A percentile compares a stretch with the other conserved stretches of the same genome.
These are phyloP conservation scores for Allophyes oxyacanthae DNA, from an alignment of 2,888 invertebrate genomes.

Conservation along the genomic window DNA sequence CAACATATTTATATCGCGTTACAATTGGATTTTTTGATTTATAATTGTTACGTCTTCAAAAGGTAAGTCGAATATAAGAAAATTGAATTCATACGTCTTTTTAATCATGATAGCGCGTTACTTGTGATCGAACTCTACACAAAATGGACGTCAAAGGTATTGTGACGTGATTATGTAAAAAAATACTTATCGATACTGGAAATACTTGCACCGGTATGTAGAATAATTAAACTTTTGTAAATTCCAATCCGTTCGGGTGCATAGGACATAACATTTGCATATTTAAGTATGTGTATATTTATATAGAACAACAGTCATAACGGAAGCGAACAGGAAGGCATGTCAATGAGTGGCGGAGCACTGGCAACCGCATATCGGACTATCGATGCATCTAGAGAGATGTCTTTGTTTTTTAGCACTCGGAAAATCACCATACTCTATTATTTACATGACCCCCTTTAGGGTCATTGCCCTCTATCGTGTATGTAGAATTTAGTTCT, in stretches of 20 bases:
- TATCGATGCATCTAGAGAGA: conserved; percentile 38
- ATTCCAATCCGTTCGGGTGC: conserved; percentile 10
- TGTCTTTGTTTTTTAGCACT: conserved; percentile 36
- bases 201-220: conserved; percentile 31
- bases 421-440: conserved; percentile 35
- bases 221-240: conserved; percentile 5
- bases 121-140: conserved; percentile 70
- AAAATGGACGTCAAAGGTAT: conserved; percentile 86
- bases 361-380: conserved; percentile 42
- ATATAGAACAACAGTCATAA: conserved; percentile 33
- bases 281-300: conserved; percentile 29
- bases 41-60: conserved; percentile 51
- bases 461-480: conserved; percentile 74
- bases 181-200: conserved; percentile 61
- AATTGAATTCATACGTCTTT: conserved; percentile 6
- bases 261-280: background rate
- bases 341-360: conserved; percentile 58
- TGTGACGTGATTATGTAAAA: conserved; percentile 87
- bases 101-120: conserved; percentile 32
- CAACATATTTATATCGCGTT: conserved; percentile 59
- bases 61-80: conserved; percentile 65
- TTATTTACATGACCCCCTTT: conserved; percentile 71
- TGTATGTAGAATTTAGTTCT: conserved; percentile 27
- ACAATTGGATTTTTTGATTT: conserved; percentile 52
- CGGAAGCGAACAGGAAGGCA: conserved; percentile 58